Conservation (phyloP, 2,797 vertebrate species). For the Echiichthys vipera region DNA sequence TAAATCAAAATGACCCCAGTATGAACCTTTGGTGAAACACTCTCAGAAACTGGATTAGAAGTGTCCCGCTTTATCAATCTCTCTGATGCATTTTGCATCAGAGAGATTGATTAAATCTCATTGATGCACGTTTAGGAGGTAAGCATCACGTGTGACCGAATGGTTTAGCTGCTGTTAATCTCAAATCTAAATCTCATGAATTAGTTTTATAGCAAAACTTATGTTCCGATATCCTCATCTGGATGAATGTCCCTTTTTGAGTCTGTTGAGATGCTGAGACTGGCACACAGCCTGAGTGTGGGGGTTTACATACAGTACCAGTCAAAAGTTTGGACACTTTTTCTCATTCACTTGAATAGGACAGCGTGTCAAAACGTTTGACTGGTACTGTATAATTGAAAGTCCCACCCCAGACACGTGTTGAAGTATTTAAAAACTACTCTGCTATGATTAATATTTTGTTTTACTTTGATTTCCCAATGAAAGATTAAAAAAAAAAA, state of each 20-base stretch:
- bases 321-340: no score
- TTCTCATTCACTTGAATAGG: no score
- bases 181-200: slow-evolving; percentile 46
- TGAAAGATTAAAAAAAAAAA: no score
- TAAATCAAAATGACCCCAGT: slow-evolving; percentile 10
- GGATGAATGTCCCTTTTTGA: slow-evolving; percentile 8
- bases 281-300: background rate
- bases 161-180: slow-evolving; percentile 54
- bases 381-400: no score
- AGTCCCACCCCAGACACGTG: no score
- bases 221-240: slow-evolving; percentile 9
- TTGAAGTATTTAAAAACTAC: no score
- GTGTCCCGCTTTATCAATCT: slow-evolving; percentile 50
- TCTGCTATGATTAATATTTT: no score
- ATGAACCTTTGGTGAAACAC: slow-evolving; percentile 19
- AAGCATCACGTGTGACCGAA: slow-evolving; percentile 8
- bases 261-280: no score
- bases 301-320: slow-evolving; percentile 30
- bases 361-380: no score
- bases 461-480: no score
- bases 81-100: slow-evolving; percentile 42
- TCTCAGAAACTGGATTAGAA: slow-evolving; percentile 54
- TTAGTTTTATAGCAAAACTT: slow-evolving; percentile 30
- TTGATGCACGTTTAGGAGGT: slow-evolving; percentile 37
- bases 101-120: slow-evolving; percentile 57